These are phyloP conservation scores for Halictus quadricinctus DNA, from an alignment of 2,888 invertebrate genomes.

Conservation along the genomic window DNA sequence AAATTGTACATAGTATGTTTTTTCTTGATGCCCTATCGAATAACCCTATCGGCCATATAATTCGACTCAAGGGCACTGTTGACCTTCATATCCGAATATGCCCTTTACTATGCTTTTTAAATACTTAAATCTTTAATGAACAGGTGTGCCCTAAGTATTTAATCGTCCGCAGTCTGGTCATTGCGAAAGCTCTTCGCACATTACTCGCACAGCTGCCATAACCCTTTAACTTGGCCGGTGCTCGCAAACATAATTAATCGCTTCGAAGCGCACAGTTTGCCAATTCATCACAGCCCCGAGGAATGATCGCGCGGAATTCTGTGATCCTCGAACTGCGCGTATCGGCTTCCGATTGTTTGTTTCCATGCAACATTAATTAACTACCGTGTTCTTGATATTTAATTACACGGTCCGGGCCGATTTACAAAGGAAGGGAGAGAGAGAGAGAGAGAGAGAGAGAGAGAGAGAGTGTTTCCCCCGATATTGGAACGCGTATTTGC, in stretches of 20 bases:
- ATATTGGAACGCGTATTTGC: constrained; percentile 43
- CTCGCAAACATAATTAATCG: constrained; percentile 21
- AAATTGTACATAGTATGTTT: no score
- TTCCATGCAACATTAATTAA: constrained; percentile 52
- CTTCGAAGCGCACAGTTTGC: background rate
- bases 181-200: background rate
- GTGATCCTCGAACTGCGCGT: constrained; percentile 30
- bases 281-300: background rate
- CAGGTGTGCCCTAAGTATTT: background rate
- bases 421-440: constrained; percentile 47
- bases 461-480: constrained; percentile 29
- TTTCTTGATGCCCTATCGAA: no score
- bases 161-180: background rate
- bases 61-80: no score
- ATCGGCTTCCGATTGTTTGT: constrained; percentile 44
- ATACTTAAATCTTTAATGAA: background rate
- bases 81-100: no score
- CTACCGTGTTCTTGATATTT: constrained; percentile 51
- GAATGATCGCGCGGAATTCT: background rate
- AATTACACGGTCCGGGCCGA: constrained; percentile 44
- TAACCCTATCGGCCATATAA: no score
- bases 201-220: background rate
- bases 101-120: no score
- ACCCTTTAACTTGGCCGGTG: background rate
- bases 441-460: constrained; percentile 41